Evolutionary conservation across 2,113 vertebrate genomes (phyloP).

Genomic region (Myotis yumanensis): DNA sequence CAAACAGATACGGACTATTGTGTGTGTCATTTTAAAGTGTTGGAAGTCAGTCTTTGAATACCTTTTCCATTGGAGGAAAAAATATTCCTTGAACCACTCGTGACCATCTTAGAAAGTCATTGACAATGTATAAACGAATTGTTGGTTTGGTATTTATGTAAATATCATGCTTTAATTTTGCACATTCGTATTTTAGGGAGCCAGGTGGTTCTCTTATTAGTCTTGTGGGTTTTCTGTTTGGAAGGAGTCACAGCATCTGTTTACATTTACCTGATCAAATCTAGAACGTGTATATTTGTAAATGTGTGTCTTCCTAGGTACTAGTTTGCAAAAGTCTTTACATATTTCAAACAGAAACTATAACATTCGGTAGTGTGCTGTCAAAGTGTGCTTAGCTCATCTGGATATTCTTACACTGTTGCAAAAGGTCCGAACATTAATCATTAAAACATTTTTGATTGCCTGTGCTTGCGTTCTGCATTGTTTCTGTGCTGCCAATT

Average conservation of each 20-base stretch:
- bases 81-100: conserved; percentile 61
- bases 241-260: conserved; percentile 83
- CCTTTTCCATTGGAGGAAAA: conserved; percentile 70
- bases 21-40: conserved; percentile 69
- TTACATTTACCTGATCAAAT: conserved; percentile 83
- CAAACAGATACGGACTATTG: conserved; percentile 63
- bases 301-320: conserved; percentile 83
- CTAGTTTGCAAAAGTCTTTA: conserved; percentile 84
- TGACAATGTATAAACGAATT: conserved; percentile 77
- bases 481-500: conserved; percentile 46
- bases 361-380: conserved; percentile 78
- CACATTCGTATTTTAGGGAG: conserved; percentile 82
- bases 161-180: conserved; percentile 85
- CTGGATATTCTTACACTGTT: conserved; percentile 83
- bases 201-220: conserved; percentile 77
- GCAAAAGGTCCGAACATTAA: conserved; percentile 83
- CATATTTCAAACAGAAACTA: conserved; percentile 83
- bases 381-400: conserved; percentile 84
- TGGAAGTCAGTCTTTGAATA: conserved; percentile 74
- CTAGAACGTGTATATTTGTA: conserved; percentile 75
- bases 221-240: conserved; percentile 82
- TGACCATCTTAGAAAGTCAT: conserved; percentile 73
- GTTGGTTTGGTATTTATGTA: conserved; percentile 84
- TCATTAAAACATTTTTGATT: conserved; percentile 89
- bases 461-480: conserved; percentile 72